Percentiles rank a stretch among this genome's conserved stretches.
phyloP scores from a whole-genome alignment of 1,140 invertebrate species.

The Ericerus pela region DNA sequence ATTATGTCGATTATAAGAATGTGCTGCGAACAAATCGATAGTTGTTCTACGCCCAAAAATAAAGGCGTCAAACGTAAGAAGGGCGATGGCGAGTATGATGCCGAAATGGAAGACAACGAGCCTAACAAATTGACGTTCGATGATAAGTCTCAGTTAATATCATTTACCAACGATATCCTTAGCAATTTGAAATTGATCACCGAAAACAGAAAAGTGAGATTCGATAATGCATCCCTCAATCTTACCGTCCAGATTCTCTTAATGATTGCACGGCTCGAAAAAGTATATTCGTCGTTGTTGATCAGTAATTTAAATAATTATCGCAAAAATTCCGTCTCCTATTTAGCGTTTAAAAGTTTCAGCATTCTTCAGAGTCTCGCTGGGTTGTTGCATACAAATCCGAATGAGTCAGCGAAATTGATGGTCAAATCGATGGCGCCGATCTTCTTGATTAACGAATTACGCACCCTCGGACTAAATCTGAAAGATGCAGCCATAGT shows the following conservation, averaged over 20 bases:
- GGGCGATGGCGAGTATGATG: slow-evolving; percentile 26
- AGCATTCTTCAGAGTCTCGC: slow-evolving; percentile 34
- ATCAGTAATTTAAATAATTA: slow-evolving; percentile 14
- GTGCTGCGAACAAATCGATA: slow-evolving; percentile 25
- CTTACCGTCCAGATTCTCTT: slow-evolving; percentile 35
- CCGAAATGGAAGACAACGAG: slow-evolving; percentile 12
- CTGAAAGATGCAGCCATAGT: slow-evolving; percentile 31
- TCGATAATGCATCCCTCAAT: slow-evolving; percentile 34
- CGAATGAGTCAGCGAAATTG: slow-evolving; percentile 31
- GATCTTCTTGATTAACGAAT: slow-evolving; percentile 32
- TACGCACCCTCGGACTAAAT: slow-evolving; percentile 28
- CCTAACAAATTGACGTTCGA: too few relatives aligned
- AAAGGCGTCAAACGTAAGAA: not conserved
- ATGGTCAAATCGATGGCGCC: slow-evolving; percentile 37
- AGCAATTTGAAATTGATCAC: slow-evolving; percentile 34
- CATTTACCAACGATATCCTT: slow-evolving; percentile 31
- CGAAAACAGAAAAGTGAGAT: slow-evolving; percentile 34
- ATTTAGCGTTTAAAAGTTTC: slow-evolving; percentile 35
- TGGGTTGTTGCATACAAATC: slow-evolving; percentile 34
- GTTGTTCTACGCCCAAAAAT: slow-evolving; percentile 15
- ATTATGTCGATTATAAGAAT: slow-evolving; percentile 36
- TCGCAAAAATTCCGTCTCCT: slow-evolving; percentile 24
- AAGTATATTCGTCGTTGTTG: slow-evolving; percentile 26
- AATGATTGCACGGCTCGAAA: slow-evolving; percentile 35
- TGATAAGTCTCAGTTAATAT: slow-evolving; percentile 26